Evolutionary conservation across 2,113 vertebrate genomes (phyloP).

Genomic region (Pluvianellus socialis): DNA sequence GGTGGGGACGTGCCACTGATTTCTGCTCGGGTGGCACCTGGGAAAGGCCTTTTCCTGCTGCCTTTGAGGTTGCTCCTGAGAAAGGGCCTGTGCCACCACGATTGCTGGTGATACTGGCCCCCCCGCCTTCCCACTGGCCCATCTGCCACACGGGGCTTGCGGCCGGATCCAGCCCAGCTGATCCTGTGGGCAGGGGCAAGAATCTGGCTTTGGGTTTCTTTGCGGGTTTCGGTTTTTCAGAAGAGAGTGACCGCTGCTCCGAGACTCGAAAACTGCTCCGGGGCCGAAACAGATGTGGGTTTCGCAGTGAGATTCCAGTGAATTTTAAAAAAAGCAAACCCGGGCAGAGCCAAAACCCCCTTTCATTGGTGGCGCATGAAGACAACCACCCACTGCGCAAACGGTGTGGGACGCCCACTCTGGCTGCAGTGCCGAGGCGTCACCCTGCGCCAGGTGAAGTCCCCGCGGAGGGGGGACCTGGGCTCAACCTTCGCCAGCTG

Average conservation of each 20-base stretch:
- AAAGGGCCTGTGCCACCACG: rapidly evolving
- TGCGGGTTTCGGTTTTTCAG: background rate
- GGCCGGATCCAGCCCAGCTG: rapidly evolving
- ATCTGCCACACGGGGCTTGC: rapidly evolving
- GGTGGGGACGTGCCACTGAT: rapidly evolving
- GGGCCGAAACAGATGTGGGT: constrained; percentile 4
- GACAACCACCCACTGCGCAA: rapidly evolving
- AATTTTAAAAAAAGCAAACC: constrained; percentile 8
- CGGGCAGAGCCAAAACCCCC: background rate
- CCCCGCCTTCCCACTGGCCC: rapidly evolving
- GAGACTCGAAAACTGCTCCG: background rate
- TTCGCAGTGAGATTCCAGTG: constrained; percentile 26
- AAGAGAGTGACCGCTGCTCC: background rate
- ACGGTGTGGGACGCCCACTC: rapidly evolving
- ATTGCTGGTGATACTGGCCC: rapidly evolving
- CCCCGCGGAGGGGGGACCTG: rapidly evolving
- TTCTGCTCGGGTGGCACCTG: background rate
- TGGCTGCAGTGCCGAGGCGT: background rate
- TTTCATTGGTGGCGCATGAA: background rate
- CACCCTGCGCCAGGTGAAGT: background rate
- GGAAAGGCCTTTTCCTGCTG: background rate
- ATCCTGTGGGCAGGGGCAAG: rapidly evolving
- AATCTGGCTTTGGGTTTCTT: background rate
- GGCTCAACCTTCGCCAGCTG: background rate
- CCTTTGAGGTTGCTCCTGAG: background rate